phyloP scores from a whole-genome alignment of 2,113 vertebrate genomes.

The Puffinus mauretanicus region DNA sequence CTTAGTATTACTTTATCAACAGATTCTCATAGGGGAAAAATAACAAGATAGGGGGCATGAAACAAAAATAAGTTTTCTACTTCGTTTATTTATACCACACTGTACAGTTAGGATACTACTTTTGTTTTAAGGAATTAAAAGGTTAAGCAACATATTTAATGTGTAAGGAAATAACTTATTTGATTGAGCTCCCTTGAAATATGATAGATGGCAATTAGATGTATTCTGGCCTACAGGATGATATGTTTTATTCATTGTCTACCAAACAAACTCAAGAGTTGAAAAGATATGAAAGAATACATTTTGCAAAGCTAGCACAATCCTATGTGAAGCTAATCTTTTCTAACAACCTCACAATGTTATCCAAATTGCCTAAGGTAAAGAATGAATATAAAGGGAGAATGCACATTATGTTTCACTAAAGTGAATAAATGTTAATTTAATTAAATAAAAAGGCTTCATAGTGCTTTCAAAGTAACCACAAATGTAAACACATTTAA shows the following conservation, averaged over 20 bases:
- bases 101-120: not conserved
- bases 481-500: constrained; percentile 31
- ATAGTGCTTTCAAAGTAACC: constrained; percentile 55
- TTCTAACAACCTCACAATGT: constrained; percentile 40
- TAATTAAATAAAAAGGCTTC: constrained; percentile 48
- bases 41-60: not conserved
- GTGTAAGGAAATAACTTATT: constrained; percentile 66
- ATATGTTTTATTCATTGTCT: constrained; percentile 62
- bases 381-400: constrained; percentile 23
- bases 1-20: not conserved
- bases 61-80: constrained; percentile 9
- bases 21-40: not conserved
- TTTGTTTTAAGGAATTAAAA: constrained; percentile 52
- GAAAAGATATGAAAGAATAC: constrained; percentile 60
- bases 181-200: constrained; percentile 44
- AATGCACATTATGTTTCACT: constrained; percentile 37
- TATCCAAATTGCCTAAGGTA: constrained; percentile 53
- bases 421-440: constrained; percentile 47
- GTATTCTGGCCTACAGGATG: constrained; percentile 57
- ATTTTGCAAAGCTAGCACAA: constrained; percentile 61
- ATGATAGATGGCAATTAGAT: constrained; percentile 66
- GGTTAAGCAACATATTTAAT: constrained; percentile 51
- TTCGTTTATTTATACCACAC: not conserved
- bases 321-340: constrained; percentile 52
- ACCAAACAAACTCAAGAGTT: constrained; percentile 44